phyloP scores from a whole-genome alignment of 53 echinoderm and acorn worm species.

The Mesocentrotus franciscanus region DNA sequence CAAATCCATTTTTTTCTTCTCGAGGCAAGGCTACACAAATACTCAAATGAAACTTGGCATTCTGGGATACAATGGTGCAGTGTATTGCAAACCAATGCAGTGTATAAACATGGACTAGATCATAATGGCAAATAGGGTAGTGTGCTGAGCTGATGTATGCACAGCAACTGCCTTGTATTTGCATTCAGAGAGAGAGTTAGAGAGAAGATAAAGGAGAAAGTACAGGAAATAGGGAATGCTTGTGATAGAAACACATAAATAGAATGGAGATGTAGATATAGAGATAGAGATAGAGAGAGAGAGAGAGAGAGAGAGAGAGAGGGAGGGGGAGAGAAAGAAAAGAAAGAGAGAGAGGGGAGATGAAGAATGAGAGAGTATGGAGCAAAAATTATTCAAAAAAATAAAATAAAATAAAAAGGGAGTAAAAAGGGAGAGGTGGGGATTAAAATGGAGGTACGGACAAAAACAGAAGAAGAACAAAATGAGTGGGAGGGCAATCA shows the following conservation, averaged over 20 bases:
- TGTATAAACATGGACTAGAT: background rate
- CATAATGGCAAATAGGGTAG: background rate
- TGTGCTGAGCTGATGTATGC: slow-evolving; percentile 26
- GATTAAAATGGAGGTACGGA: too few relatives aligned
- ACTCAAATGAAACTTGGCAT: slow-evolving; percentile 21
- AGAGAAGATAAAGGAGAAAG: background rate
- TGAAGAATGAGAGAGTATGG: too few relatives aligned
- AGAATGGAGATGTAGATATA: background rate
- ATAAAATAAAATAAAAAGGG: too few relatives aligned
- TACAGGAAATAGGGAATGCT: background rate
- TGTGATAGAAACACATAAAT: background rate
- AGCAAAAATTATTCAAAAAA: too few relatives aligned
- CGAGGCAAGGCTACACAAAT: background rate
- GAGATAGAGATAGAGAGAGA: background rate
- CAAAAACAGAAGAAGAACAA: too few relatives aligned
- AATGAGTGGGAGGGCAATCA: background rate
- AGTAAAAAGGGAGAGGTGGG: too few relatives aligned
- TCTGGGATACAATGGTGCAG: background rate
- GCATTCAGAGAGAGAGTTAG: background rate
- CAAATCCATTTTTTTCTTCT: background rate
- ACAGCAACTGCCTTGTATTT: slow-evolving; percentile 6
- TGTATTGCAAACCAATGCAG: slow-evolving; percentile 36
- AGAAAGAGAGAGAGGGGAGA: background rate
- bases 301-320: background rate
- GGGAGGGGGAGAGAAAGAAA: background rate